Evolutionary conservation across 2,113 vertebrate genomes (phyloP).

Genomic region (Podarcis muralis): DNA sequence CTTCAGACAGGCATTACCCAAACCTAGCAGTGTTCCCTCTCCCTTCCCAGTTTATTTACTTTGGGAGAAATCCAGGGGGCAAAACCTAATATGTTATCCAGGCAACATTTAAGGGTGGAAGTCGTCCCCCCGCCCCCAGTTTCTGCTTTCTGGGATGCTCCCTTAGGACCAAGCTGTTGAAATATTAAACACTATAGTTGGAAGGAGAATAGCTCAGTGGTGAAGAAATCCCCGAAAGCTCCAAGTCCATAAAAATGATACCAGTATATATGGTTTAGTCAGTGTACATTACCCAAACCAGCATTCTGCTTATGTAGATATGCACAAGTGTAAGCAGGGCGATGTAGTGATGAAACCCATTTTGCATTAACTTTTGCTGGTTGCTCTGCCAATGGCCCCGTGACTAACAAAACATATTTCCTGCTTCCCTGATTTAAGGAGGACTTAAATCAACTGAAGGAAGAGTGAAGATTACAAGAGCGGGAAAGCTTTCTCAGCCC

Average conservation of each 20-base stretch:
- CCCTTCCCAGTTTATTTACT: conserved; percentile 10
- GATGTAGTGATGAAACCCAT: neutral
- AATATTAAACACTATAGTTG: conserved; percentile 9
- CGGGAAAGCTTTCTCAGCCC: no score
- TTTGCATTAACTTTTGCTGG: neutral
- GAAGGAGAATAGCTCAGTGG: conserved; percentile 17
- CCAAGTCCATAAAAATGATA: conserved; percentile 37
- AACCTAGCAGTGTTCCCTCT: neutral
- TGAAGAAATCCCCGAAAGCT: conserved; percentile 36
- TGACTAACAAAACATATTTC: no score
- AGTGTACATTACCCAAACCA: neutral
- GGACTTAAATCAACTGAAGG: neutral
- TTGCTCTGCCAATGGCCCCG: neutral
- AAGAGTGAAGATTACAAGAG: neutral
- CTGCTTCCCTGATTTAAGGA: neutral
- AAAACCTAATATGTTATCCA: conserved; percentile 35
- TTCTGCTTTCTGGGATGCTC: conserved; percentile 14
- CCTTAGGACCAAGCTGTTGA: conserved; percentile 27
- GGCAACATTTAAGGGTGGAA: neutral
- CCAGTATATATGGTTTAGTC: conserved; percentile 49
- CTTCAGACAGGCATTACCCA: neutral
- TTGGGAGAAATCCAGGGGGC: neutral
- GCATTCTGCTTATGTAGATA: neutral
- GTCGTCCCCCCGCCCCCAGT: neutral
- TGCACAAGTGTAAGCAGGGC: neutral